Conservation (phyloP, 2,797 vertebrate species). For the Syncerus caffer region DNA sequence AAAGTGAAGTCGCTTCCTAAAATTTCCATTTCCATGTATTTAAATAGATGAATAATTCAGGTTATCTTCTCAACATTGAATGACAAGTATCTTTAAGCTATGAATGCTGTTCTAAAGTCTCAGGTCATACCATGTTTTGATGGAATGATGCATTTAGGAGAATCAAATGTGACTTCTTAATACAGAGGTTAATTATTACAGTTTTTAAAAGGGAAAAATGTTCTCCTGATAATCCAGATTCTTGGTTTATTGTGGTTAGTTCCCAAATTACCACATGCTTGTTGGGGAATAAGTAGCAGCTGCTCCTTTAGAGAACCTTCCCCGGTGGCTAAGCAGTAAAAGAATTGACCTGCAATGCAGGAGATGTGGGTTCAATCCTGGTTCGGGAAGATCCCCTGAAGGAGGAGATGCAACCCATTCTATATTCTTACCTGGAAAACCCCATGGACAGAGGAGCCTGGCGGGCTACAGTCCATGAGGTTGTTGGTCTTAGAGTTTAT, state of each 20-base stretch:
- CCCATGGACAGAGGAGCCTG: not conserved
- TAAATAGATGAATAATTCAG: not conserved
- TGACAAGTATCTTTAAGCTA: not conserved
- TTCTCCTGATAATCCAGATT: not conserved
- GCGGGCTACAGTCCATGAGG: not conserved
- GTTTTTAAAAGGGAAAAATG: not conserved
- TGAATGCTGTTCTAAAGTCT: not conserved
- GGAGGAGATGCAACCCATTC: not conserved
- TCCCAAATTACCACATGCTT: not conserved
- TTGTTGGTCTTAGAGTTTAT: not conserved
- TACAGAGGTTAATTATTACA: not conserved
- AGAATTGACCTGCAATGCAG: not conserved
- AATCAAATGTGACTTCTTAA: not conserved
- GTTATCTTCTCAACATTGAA: not conserved
- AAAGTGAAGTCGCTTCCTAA: not conserved
- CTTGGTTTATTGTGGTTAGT: not conserved
- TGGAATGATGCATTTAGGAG: not conserved
- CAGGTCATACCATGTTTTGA: not conserved
- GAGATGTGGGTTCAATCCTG: not conserved
- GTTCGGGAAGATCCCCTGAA: accelerated
- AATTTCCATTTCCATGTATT: not conserved
- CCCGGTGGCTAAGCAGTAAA: not conserved
- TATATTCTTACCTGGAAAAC: not conserved
- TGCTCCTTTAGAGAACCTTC: not conserved
- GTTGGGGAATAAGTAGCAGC: not conserved